These are phyloP conservation scores for Arbacia lixula DNA, from an alignment of 53 echinoderm and acorn worm species.

Conservation along the genomic window DNA sequence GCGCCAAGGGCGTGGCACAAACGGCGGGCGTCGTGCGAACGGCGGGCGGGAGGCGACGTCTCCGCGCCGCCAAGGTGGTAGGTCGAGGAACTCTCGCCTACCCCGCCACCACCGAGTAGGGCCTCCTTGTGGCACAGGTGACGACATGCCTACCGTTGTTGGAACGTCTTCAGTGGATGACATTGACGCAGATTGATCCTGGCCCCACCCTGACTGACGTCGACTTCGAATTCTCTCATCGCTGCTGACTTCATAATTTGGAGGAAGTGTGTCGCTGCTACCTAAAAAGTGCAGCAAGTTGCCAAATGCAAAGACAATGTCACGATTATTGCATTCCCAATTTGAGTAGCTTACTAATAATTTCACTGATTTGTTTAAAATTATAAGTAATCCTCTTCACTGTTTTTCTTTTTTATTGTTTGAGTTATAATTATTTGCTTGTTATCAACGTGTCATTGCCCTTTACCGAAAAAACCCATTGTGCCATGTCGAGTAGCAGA, in stretches of 20 bases:
- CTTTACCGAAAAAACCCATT: too few relatives aligned
- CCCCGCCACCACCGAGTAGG: neutral
- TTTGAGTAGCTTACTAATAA: too few relatives aligned
- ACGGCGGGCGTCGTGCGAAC: neutral
- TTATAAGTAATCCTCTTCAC: too few relatives aligned
- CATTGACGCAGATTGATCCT: conserved; percentile 2
- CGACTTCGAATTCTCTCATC: neutral
- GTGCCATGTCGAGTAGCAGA: too few relatives aligned
- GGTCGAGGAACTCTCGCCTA: conserved; percentile 4
- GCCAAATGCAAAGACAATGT: too few relatives aligned
- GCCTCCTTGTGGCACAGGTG: neutral
- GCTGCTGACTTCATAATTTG: neutral
- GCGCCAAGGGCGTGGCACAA: neutral
- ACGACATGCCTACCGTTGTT: neutral
- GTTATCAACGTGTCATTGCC: too few relatives aligned
- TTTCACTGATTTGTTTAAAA: too few relatives aligned
- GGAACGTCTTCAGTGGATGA: conserved; percentile 27
- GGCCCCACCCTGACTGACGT: neutral
- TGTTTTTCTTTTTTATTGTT: too few relatives aligned
- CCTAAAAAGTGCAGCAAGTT: too few relatives aligned
- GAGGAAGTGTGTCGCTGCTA: conserved; percentile 24
- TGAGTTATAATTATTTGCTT: too few relatives aligned
- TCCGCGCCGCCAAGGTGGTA: conserved; percentile 26
- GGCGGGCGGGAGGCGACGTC: neutral
- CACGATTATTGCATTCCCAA: too few relatives aligned